Conservation (phyloP, 2,797 vertebrate species). For the Xyrichtys novacula region DNA sequence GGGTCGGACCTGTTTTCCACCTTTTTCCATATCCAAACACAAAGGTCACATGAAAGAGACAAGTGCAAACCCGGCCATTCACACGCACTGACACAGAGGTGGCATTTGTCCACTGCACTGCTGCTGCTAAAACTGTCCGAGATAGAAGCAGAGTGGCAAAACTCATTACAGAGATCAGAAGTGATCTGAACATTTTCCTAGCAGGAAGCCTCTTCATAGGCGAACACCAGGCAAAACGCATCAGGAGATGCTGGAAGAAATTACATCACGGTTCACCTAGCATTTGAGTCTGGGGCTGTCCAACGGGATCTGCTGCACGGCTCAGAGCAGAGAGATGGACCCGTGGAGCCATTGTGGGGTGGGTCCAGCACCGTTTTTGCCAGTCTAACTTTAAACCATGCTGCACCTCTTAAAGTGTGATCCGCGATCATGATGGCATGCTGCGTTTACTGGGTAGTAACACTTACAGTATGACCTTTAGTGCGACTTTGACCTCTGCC, state of each 20-base stretch:
- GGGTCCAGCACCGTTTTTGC: slow-evolving; percentile 31
- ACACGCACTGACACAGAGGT: slow-evolving; percentile 44
- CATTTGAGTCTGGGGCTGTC: slow-evolving; percentile 69
- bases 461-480: slow-evolving; percentile 42
- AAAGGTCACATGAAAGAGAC: slow-evolving; percentile 66
- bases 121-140: slow-evolving; percentile 64
- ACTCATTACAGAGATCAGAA: slow-evolving; percentile 69
- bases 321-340: slow-evolving; percentile 59
- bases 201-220: slow-evolving; percentile 63
- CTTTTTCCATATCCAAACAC: slow-evolving; percentile 35
- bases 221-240: slow-evolving; percentile 46
- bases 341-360: slow-evolving; percentile 29
- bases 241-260: slow-evolving; percentile 67
- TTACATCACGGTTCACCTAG: slow-evolving; percentile 72
- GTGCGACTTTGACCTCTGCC: slow-evolving; percentile 59
- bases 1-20: slow-evolving; percentile 22
- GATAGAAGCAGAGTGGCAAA: slow-evolving; percentile 68
- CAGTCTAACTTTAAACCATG: slow-evolving; percentile 57
- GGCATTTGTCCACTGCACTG: slow-evolving; percentile 56
- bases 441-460: slow-evolving; percentile 50
- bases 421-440: slow-evolving; percentile 49
- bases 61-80: slow-evolving; percentile 35
- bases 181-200: slow-evolving; percentile 73
- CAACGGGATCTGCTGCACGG: slow-evolving; percentile 65
- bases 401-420: slow-evolving; percentile 57